Conservation (phyloP, 2,797 vertebrate genomes). For the Propithecus deckenii region DNA sequence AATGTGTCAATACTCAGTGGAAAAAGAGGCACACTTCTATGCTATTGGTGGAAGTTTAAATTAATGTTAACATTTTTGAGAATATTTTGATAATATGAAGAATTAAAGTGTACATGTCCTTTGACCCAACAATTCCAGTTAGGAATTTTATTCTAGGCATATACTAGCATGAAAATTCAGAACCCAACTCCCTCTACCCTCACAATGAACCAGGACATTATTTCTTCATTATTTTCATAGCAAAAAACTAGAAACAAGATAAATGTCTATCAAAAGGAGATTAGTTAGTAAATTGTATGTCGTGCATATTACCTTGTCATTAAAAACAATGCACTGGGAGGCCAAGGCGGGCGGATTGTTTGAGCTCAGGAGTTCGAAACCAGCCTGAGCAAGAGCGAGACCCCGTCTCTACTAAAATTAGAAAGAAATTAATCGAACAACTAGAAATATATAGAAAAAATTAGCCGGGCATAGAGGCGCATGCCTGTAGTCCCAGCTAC, state of each 20-base stretch:
- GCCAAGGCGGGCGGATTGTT: too few species aligned
- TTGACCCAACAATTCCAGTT: background rate
- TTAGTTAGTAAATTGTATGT: background rate
- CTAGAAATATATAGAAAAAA: too few species aligned
- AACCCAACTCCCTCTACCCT: background rate
- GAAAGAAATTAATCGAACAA: too few species aligned
- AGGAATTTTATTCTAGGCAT: background rate
- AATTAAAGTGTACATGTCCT: background rate
- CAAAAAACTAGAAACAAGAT: background rate
- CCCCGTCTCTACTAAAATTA: too few species aligned
- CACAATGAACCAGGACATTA: background rate
- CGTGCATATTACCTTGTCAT: background rate
- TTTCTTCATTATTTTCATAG: slow-evolving; percentile 1
- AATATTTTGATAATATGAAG: background rate
- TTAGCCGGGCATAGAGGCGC: too few species aligned
- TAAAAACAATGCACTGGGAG: background rate
- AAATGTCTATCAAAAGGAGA: background rate
- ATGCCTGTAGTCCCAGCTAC: too few species aligned
- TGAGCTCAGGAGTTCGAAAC: too few species aligned
- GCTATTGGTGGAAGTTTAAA: background rate
- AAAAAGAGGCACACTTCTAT: background rate
- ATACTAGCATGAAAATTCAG: background rate
- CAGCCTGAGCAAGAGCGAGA: too few species aligned
- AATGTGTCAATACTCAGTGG: background rate
- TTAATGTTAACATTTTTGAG: background rate